Evolutionary conservation across 2,888 invertebrate species (phyloP), one percentile per base, ranked within the genome.

Genomic region (Tenthredo distinguenda): DNA sequence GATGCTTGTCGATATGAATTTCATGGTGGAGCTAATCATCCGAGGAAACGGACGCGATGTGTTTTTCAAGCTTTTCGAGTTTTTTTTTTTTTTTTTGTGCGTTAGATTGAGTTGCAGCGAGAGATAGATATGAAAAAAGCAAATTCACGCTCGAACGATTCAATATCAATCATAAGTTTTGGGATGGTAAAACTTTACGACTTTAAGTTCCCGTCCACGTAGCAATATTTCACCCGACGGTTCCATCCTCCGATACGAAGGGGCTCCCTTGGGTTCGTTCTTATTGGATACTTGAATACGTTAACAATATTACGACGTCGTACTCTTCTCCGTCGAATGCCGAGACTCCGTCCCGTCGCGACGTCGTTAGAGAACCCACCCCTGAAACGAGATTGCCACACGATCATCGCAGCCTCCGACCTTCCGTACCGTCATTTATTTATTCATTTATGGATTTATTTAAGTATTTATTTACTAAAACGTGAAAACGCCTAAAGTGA

Each of bases 141-240:
- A 10, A 31, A 68, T 83, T 65, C 37, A 71, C 65, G 68, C 83
- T 26, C 68, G 47, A 83, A 71, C 83, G 83, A 83, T 83, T 83
- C 68, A 47, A 83, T 83, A 83, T 83, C 83, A 83, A 83, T 83
- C 83, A 50, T 68, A 83, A 83, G 68, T 83, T 68, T 68, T 26
- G 71, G 43, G 5, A 68, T 65, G 68, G 83, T 43, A 31, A 71
- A 83, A 83, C 68, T 83, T 83, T 83, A 83, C 83, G 83, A 50
- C 68, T 68, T 83, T 71, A 50, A 83, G 43, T 47, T 83, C 83
- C 31, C 43, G 81, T 81, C 81, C 62, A 62, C 10, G 81, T 37
- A n/a, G 58, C 81, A 62, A 81, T 81, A 58, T 81, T 40, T 81
- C 37, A 81, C 34, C 58, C 62, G 40, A 12, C 62, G 50, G 79